Base-by-base conservation (phyloP, 2,797 vertebrate species). In the Gymnoscopelus microlampas region DNA sequence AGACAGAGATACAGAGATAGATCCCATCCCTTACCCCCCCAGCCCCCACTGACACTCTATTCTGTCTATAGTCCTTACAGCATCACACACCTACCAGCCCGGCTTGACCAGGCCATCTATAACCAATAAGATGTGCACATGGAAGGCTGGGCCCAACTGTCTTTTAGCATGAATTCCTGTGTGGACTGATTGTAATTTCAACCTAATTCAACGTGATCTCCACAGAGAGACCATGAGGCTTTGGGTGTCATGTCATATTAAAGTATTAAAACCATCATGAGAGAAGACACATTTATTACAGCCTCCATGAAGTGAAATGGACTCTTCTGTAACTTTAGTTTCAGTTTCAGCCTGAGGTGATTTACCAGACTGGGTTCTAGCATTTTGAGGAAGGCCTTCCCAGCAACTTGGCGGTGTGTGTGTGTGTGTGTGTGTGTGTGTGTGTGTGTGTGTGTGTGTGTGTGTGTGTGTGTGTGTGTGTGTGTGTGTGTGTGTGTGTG, bases 1-100 rank as follows among this genome's bases (percentile, higher is more conserved):
- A 89, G 79, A 89, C 88, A 77, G 72, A 85, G 86, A 89, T 86
- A 44, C 39, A 88, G 66, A 80, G 87, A 88, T 50, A 83, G 72
- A 87, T 84, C 82, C 85, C 85, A 89, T 88, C 84, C 78, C 77
- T 82, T 39, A 44, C 26, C 26, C 26, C 39, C 39, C 39, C 8
- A 7, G 8, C 39, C 39, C 8, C 8, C 8, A 8, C 39, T 84
- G 72, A 66, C 74, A 80, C 84, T 74, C n/a, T 44, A 44, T 10
- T 3, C 26, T 29, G 26, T 29, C 26, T 29, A 29, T 29, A 59
- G 59, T 74, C 74, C 50, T 35, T 55, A 58, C 59, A 66, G 35
- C 29, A 2, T 73, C 63, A 79, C 84, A 83, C 82, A 85, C 60
- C 76, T 77, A 78, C 69, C 79, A 79, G 77, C 60, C 19, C 9